Percentiles rank a stretch among this genome's conserved stretches.
phyloP scores from a whole-genome alignment of 2,888 invertebrate genomes.

The Elegia similella region DNA sequence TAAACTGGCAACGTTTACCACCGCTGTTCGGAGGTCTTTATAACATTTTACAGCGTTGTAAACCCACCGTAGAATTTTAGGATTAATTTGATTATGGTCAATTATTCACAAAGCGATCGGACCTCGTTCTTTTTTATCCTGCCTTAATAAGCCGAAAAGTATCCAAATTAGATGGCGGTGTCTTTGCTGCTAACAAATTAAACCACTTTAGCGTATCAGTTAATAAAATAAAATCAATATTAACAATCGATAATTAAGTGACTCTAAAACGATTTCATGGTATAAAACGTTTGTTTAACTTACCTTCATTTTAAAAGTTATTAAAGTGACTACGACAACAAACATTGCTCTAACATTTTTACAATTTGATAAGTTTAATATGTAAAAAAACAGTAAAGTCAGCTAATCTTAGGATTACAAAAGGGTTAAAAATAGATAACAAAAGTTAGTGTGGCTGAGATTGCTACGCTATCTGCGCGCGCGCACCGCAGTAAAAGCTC shows the following conservation, averaged over 20 bases:
- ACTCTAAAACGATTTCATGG: slow-evolving; percentile 63
- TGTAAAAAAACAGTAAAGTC: slow-evolving; percentile 42
- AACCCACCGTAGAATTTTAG: slow-evolving; percentile 81
- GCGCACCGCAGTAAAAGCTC: slow-evolving; percentile 76
- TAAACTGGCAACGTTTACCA: slow-evolving; percentile 60
- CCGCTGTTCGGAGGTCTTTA: slow-evolving; percentile 74
- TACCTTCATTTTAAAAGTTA: slow-evolving; percentile 24
- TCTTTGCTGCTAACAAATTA: slow-evolving; percentile 79
- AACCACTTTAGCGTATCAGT: slow-evolving; percentile 79
- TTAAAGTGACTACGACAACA: not conserved
- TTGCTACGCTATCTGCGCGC: slow-evolving; percentile 68
- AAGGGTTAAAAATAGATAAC: slow-evolving; percentile 58
- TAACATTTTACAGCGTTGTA: slow-evolving; percentile 78
- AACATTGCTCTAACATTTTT: slow-evolving; percentile 13
- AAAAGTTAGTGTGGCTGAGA: slow-evolving; percentile 53
- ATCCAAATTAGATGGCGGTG: slow-evolving; percentile 77
- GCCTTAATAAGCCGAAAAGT: slow-evolving; percentile 79
- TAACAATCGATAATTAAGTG: slow-evolving; percentile 79
- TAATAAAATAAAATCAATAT: slow-evolving; percentile 73
- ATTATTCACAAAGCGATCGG: slow-evolving; percentile 78
- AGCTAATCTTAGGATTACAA: slow-evolving; percentile 56
- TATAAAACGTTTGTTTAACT: slow-evolving; percentile 59
- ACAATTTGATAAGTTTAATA: slow-evolving; percentile 32
- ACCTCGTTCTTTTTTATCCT: slow-evolving; percentile 67
- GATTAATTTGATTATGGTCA: slow-evolving; percentile 81